Evolutionary conservation across 2,113 vertebrate species (phyloP), one percentile per base, ranked within the genome.

Genomic region (Megatriorchis doriae): DNA sequence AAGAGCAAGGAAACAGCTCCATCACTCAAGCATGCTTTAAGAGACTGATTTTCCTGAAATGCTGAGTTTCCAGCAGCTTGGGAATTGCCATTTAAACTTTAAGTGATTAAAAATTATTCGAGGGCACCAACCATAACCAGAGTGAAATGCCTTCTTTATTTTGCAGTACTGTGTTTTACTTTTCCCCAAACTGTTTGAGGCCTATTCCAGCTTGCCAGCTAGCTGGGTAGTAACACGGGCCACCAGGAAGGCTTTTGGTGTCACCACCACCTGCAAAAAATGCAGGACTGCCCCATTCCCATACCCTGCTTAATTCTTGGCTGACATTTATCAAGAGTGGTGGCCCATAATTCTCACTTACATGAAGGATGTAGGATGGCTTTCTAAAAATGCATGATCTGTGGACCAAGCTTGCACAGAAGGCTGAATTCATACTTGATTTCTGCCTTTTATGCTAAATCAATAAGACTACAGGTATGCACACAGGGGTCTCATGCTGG

Each of bases 161-260:
- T 10, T 52, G 32, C 23, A 75, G n/a, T 29, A 27, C 58, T 34
- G 26, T 68, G 21, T 90, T 88, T 82, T 47, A 47, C 14, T 52
- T 75, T 29, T 47, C 31, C 74, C 43, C 29, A 65, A 26, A 38
- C 14, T 52, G 7, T 48, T n/a, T 32, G 36, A 85, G 40, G 18
- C 71, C 25, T 63, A 29, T 34, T 47, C 31, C 32, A 45, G 66
- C 20, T 67, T 74, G 6, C 50, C 43, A 83, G 25, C 9, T 17
- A 67, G 13, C 45, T 83, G 63, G 34, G 18, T 34, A 34, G n/a
- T 12, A 66, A 22, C 63, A 63, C 0, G 0, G 50, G 17, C 34
- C 55, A 22, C 27, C 8, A 3, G n/a, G n/a, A 87, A 63, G 16
- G 52, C 45, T 71, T 52, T 85, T 42, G 47, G 43, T 66, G 47